Evolutionary conservation across 2,888 invertebrate species (phyloP), one percentile per base, ranked within the genome.

Genomic region (Argynnis bischoffii): DNA sequence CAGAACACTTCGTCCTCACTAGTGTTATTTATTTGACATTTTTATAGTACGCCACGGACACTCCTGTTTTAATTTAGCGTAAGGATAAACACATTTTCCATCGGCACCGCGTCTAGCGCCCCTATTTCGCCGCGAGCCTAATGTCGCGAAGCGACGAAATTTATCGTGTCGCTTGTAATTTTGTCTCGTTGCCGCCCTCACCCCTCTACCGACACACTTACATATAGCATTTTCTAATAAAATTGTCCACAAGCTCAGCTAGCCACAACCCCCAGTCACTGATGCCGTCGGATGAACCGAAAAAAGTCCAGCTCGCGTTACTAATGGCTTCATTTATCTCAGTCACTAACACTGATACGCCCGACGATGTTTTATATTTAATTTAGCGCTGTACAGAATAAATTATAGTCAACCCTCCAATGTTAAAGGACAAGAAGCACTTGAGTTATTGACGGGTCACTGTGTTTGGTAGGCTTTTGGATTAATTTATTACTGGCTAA

Each of bases 251-350:
- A 88, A 89, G 85, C 86, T 65, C 64, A 72, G 85, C 85, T 86
- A 86, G 84, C 87, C 87, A 80, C 86, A 87, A 83, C 86, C 88
- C 88, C 85, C 84, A 84, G 84, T 84, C 84, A 8, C 35, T 84
- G 88, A 82, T 89, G 88, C 85, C 85, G 87, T 85, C 88, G 90
- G 90, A 92, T 90, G 87, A 90, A 91, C 92, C 91, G 86, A 92
- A 92, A 92, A 92, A 92, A 91, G 88, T 90, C 88, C 86, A 88
- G 89, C 91, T 92, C 91, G 88, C 90, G 88, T 92, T 92, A 90
- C 92, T 92, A 92, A 92, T 92, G 92, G 90, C 89, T 90, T 89
- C 91, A 92, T 92, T 92, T 92, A 90, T 92, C 92, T 92, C 89
- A 92, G 92, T 90, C 92, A 89, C 92, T 90, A 90, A 90, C 92